Conservation (phyloP, 2,797 vertebrate species). For the Sarcoramphus papa region DNA sequence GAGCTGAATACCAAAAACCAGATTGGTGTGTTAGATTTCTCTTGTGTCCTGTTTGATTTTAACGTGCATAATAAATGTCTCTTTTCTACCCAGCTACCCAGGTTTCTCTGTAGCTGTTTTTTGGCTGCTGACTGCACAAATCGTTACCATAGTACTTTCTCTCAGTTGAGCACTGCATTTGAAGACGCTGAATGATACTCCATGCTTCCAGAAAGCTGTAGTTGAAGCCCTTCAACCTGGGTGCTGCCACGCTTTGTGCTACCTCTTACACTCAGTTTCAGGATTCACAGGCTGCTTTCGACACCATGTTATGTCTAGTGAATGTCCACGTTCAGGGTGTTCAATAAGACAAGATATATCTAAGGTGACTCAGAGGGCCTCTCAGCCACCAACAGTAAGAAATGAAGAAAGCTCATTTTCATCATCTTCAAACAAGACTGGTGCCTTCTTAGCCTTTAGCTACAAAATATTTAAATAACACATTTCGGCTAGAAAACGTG, state of each 20-base stretch:
- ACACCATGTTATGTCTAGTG: background rate
- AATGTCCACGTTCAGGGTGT: background rate
- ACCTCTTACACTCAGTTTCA: background rate
- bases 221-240: background rate
- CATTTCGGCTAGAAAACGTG: background rate
- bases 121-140: background rate
- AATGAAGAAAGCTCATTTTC: background rate
- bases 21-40: conserved; percentile 23
- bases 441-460: background rate
- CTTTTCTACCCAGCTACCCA: background rate
- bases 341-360: background rate
- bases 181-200: background rate
- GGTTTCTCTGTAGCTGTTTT: background rate
- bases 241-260: background rate
- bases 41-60: background rate
- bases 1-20: conserved; percentile 44
- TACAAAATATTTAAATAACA: background rate
- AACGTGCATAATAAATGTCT: background rate
- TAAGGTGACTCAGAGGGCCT: background rate
- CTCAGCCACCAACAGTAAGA: background rate
- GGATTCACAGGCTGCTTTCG: background rate
- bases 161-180: background rate
- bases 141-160: background rate
- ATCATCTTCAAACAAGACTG: background rate
- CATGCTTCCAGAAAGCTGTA: background rate